Evolutionary conservation across 2,113 vertebrate species (phyloP).

Genomic region (Emydocephalus ijimae): DNA sequence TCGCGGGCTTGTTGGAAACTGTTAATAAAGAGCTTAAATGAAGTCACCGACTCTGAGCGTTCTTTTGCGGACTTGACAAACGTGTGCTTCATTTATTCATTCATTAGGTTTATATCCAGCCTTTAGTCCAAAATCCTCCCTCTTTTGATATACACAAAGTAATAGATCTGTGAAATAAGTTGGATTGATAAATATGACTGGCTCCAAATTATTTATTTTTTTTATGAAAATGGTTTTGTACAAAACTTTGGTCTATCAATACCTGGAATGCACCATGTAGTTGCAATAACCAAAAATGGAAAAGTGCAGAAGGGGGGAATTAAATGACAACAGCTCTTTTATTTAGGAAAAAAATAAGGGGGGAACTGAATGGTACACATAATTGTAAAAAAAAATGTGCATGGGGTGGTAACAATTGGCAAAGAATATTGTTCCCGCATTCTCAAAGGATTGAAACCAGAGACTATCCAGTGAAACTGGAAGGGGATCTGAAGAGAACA

Average conservation of each 20-base stretch:
- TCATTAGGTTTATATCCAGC: not conserved
- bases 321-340: not conserved
- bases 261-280: not conserved
- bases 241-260: not conserved
- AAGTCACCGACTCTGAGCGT: too few relatives aligned
- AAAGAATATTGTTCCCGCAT: not conserved
- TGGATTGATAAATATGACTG: not conserved
- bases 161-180: not conserved
- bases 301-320: not conserved
- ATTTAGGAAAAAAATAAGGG: not conserved
- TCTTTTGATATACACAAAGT: not conserved
- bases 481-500: not conserved
- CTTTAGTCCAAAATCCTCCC: not conserved
- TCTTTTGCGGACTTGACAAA: too few relatives aligned
- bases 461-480: not conserved
- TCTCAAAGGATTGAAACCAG: not conserved
- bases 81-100: not conserved
- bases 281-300: not conserved
- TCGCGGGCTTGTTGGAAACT: too few relatives aligned
- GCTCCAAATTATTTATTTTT: not conserved
- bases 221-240: not conserved
- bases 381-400: not conserved
- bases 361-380: not conserved
- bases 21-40: too few relatives aligned
- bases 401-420: not conserved